Conservation (phyloP, 2,888 invertebrate species). For the Agonopterix heracliana region DNA sequence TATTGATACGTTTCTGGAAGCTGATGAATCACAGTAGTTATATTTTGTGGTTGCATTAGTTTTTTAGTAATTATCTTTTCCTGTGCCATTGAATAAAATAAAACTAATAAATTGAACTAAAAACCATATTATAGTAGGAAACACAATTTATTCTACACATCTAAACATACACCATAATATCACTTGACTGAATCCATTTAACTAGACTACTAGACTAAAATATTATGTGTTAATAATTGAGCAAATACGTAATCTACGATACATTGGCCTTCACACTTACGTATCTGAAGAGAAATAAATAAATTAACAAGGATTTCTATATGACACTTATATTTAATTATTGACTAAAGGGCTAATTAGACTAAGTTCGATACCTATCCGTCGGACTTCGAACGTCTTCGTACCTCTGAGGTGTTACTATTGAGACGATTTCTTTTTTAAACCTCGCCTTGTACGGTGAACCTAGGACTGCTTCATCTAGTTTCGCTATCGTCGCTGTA, state of each 20-base stretch:
- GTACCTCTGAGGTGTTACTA: conserved; percentile 34
- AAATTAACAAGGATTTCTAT: conserved; percentile 40
- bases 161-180: conserved; percentile 75
- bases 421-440: conserved; percentile 34
- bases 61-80: too few species aligned
- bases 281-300: conserved; percentile 36
- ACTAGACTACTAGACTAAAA: conserved; percentile 5
- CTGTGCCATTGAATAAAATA: too few species aligned
- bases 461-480: conserved; percentile 8
- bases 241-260: conserved; percentile 11
- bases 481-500: conserved; percentile 26
- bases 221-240: conserved; percentile 4
- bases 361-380: conserved; percentile 45
- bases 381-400: conserved; percentile 22
- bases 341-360: conserved; percentile 50
- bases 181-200: conserved; percentile 65
- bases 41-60: too few species aligned
- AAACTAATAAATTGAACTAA: neutral
- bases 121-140: conserved; percentile 29
- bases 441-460: neutral
- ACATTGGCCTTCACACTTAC: conserved; percentile 9
- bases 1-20: too few species aligned
- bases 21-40: too few species aligned
- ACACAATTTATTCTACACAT: conserved; percentile 52
- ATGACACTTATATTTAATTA: conserved; percentile 63